Conservation (phyloP, 2,797 vertebrate genomes). For the Scyliorhinus canicula region DNA sequence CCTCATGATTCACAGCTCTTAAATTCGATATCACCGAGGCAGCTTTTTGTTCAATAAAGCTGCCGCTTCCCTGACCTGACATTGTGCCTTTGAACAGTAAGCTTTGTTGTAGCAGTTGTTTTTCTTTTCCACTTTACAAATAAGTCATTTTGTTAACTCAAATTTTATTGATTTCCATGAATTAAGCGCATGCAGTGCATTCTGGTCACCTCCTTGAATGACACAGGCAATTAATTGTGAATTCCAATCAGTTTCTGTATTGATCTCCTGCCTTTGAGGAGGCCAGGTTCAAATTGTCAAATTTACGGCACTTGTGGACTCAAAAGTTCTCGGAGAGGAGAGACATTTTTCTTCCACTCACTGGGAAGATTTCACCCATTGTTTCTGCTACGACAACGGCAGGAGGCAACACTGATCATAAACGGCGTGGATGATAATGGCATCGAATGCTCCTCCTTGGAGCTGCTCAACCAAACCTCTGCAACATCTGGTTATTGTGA, state of each 20-base stretch:
- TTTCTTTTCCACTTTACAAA: not conserved
- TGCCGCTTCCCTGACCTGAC: not conserved
- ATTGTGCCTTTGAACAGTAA: not conserved
- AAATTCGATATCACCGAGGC: not conserved
- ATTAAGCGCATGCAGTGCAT: not conserved
- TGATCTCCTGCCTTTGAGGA: not conserved
- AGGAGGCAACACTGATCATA: not conserved
- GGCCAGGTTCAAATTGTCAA: not conserved
- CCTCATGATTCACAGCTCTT: not conserved
- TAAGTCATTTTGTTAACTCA: not conserved
- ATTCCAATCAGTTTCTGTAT: not conserved
- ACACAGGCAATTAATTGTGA: not conserved
- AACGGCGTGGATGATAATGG: not conserved
- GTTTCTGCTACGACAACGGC: not conserved
- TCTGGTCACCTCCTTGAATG: not conserved
- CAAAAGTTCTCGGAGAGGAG: not conserved
- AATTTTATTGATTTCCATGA: constrained; percentile 20
- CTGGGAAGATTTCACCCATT: too few relatives aligned
- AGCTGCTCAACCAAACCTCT: not conserved
- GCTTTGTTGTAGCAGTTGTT: not conserved
- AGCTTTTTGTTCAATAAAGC: not conserved
- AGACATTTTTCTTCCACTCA: not conserved
- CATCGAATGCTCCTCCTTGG: not conserved
- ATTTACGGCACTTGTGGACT: not conserved
- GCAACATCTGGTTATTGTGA: not conserved